Evolutionary conservation across 2,888 invertebrate species (phyloP).

Genomic region (Ryuthela nishihirai): DNA sequence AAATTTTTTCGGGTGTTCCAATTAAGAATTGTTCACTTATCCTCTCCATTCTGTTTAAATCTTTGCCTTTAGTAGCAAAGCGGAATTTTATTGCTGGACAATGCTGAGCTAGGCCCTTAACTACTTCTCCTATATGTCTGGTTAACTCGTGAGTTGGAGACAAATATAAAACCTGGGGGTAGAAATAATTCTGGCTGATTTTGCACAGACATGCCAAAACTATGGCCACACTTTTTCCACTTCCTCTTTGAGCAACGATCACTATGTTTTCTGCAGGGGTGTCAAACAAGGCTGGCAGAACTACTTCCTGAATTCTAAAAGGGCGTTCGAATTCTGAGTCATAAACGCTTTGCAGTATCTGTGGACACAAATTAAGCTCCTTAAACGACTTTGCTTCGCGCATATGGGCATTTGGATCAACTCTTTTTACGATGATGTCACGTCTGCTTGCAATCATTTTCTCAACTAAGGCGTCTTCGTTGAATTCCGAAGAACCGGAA

Average conservation of each 20-base stretch:
- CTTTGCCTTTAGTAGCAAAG: slow-evolving; percentile 91
- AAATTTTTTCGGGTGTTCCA: slow-evolving; percentile 95
- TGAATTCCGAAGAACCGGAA: too few relatives aligned
- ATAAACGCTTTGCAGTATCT: slow-evolving; percentile 86
- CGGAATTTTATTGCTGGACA: slow-evolving; percentile 84
- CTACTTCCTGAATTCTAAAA: slow-evolving; percentile 94
- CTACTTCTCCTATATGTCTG: slow-evolving; percentile 93
- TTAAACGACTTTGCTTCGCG: slow-evolving; percentile 70
- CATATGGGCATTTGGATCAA: slow-evolving; percentile 89
- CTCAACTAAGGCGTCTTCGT: too few relatives aligned
- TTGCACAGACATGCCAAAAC: slow-evolving; percentile 93
- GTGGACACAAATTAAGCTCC: slow-evolving; percentile 65
- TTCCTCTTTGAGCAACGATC: slow-evolving; percentile 98
- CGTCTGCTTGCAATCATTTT: too few relatives aligned
- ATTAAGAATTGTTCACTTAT: slow-evolving; percentile 87
- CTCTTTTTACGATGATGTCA: too few relatives aligned
- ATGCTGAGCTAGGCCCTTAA: slow-evolving; percentile 89
- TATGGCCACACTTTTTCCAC: slow-evolving; percentile 99
- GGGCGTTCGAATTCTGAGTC: slow-evolving; percentile 98
- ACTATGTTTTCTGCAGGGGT: slow-evolving; percentile 97
- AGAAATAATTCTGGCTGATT: slow-evolving; percentile 70
- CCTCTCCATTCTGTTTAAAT: slow-evolving; percentile 50
- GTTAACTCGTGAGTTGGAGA: slow-evolving; percentile 98
- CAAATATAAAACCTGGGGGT: slow-evolving; percentile 77
- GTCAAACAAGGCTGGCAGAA: slow-evolving; percentile 85